Conservation (phyloP, 2,113 vertebrate species). For the Myotis davidii region DNA sequence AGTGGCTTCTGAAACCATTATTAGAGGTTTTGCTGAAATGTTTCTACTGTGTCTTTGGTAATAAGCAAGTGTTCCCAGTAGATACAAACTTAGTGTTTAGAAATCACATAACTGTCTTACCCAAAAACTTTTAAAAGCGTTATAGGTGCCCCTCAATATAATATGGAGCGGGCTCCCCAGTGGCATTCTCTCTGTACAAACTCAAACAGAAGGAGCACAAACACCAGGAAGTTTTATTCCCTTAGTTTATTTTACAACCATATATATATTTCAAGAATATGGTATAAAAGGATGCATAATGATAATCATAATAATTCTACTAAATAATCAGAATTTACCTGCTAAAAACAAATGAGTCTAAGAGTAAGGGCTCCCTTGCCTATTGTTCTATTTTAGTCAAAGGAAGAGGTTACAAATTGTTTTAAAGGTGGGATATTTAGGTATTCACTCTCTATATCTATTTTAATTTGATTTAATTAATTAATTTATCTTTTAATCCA, state of each 20-base stretch:
- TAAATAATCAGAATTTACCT: not conserved
- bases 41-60: not conserved
- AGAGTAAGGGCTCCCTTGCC: not conserved
- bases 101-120: not conserved
- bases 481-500: too few relatives aligned
- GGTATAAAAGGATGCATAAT: not conserved
- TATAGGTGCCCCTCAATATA: not conserved
- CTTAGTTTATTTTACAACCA: not conserved
- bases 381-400: not conserved
- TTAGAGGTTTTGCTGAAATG: constrained; percentile 55
- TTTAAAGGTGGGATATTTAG: not conserved
- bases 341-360: not conserved
- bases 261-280: not conserved
- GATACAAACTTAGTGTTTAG: not conserved
- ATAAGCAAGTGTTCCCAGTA: not conserved
- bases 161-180: not conserved
- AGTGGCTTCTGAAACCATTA: constrained; percentile 36
- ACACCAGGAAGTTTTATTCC: not conserved
- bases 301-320: not conserved
- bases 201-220: not conserved
- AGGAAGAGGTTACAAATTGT: not conserved
- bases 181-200: not conserved
- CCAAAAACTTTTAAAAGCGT: not conserved
- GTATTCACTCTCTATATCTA: not conserved
- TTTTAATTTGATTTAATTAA: not conserved